Base-by-base conservation (phyloP, 1,140 invertebrate genomes). In the Cheumatopsyche charites region DNA sequence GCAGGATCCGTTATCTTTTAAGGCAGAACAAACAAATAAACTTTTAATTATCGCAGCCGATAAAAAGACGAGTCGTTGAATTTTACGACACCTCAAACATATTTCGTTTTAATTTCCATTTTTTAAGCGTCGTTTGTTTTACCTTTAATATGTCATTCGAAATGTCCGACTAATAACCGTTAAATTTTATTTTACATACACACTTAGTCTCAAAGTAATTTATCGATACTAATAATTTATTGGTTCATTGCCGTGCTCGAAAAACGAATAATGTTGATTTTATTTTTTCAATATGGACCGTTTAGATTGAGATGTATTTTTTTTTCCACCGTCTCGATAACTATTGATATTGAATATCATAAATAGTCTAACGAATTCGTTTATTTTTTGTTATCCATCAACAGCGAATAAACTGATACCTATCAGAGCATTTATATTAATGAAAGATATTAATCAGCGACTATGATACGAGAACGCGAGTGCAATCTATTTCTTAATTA, bases 401-500 rank as follows among this genome's bases (percentile, higher is more conserved):
- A 25, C 55, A 26, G n/a, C 55, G 13, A 58, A 58, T 26, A 26
- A 58, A 58, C 55, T 26, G 55, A 58, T 58, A 1, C 55, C 9
- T 58, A 58, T 58, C 55, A 36, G 21, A 58, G 21, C 55, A 26
- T 58, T 58, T 21, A 58, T 58, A 58, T 58, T 58, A 58, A 58
- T 58, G 55, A 58, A 58, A 58, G 55, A 23, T 58, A 58, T 58
- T 58, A 25, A 58, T 58, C 55, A 58, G 21, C 55, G 11, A 13
- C 43, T 47, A 47, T 47, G 12, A 15, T 47, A 47, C 43, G 43
- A 47, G 15, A 6, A 58, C 19, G 21, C 19, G 23, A 58, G 55
- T 58, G 55, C 25, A 58, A 58, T 58, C 55, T 58, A 58, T 58
- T 58, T 58, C 55, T 58, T 58, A 58, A 58, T 58, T 58, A 58